phyloP scores from a whole-genome alignment of 2,888 invertebrate genomes.

The Lymantria dispar region DNA sequence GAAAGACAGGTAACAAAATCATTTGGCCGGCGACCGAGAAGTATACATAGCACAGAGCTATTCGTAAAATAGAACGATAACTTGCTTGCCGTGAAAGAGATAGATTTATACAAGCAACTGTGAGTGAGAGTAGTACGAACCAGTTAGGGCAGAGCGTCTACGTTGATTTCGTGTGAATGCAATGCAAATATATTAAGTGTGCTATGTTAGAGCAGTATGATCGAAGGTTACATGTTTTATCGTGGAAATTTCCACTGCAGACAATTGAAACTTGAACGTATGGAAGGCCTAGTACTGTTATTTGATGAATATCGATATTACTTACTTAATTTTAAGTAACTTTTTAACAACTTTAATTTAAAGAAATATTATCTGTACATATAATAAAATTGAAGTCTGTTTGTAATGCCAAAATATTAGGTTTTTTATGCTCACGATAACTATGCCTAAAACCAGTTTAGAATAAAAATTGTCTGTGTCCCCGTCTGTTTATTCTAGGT shows the following conservation, averaged over 20 bases:
- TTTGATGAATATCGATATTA: conserved; percentile 35
- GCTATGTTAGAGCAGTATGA: conserved; percentile 50
- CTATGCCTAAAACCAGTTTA: too few species aligned
- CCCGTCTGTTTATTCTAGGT: too few species aligned
- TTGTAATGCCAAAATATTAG: too few species aligned
- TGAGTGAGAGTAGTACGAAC: conserved; percentile 57
- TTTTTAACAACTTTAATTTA: too few species aligned
- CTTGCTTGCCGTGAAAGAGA: conserved; percentile 63
- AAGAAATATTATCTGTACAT: too few species aligned
- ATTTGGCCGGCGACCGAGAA: conserved; percentile 80
- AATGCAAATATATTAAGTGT: conserved; percentile 47
- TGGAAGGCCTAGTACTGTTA: conserved; percentile 51
- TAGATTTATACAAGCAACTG: conserved; percentile 37
- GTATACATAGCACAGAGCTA: conserved; percentile 82
- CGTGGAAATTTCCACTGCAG: conserved; percentile 81
- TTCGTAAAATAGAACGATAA: conserved; percentile 80
- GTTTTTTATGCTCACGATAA: too few species aligned
- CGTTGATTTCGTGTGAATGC: conserved; percentile 65
- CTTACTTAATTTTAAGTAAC: background rate
- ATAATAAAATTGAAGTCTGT: too few species aligned
- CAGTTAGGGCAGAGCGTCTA: conserved; percentile 75
- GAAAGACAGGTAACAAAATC: conserved; percentile 80
- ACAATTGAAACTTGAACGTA: conserved; percentile 78
- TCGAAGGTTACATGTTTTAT: conserved; percentile 76
- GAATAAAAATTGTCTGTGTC: too few species aligned